phyloP scores from a whole-genome alignment of 2,888 invertebrate species.

The Aporophyla nigra region DNA sequence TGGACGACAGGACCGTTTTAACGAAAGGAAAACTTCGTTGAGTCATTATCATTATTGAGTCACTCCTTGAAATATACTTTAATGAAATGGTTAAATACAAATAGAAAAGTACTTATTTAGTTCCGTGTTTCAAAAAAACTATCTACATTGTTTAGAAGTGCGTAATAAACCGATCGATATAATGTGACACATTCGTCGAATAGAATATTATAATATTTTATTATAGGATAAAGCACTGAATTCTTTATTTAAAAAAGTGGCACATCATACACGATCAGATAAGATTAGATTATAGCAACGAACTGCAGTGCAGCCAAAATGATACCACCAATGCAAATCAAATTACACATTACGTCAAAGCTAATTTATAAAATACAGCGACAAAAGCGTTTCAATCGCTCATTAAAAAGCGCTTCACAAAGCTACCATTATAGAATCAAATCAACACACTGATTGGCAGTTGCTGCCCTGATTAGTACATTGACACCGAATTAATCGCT shows the following conservation, averaged over 20 bases:
- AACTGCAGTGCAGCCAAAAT: not conserved
- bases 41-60: conserved; percentile 77
- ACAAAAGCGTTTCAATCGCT: conserved; percentile 20
- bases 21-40: conserved; percentile 73
- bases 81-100: conserved; percentile 40
- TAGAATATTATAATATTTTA: not conserved
- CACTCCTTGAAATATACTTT: conserved; percentile 62
- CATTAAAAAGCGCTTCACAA: conserved; percentile 36
- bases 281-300: conserved; percentile 7
- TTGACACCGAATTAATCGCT: conserved; percentile 75
- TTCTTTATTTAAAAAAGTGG: not conserved
- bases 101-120: conserved; percentile 18
- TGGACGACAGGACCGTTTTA: conserved; percentile 65
- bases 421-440: conserved; percentile 50
- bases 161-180: conserved; percentile 6
- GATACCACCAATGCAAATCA: not conserved
- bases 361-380: conserved; percentile 8
- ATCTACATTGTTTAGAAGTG: conserved; percentile 16
- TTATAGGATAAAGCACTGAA: not conserved
- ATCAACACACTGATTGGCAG: conserved; percentile 69
- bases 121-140: conserved; percentile 11
- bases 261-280: not conserved
- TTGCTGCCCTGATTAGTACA: conserved; percentile 80
- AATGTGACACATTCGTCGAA: not conserved
- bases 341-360: not conserved